Percentiles rank a stretch among this genome's conserved stretches.
Evolutionary conservation across 30 jellyfish, hydroid and myxozoan genomes (phyloP).

Genomic region (Aurelia aurita): DNA sequence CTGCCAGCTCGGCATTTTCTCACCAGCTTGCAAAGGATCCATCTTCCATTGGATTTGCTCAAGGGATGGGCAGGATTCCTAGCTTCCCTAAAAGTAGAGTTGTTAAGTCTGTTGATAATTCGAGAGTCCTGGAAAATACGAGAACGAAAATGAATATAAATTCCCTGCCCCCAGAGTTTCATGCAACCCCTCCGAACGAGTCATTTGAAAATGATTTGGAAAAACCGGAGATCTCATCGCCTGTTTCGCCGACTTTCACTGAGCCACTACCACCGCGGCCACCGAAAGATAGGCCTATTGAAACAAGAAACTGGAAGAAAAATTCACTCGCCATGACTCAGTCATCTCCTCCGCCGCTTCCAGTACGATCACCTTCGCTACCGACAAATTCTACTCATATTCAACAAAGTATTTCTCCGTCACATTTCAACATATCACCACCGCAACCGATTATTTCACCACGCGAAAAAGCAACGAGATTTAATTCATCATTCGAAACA

Average conservation of each 20-base stretch:
- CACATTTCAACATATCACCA: background rate
- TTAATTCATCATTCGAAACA: background rate
- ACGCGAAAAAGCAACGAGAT: slow-evolving; percentile 1
- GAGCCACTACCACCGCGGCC: slow-evolving; percentile 50
- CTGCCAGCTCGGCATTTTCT: slow-evolving; percentile 25
- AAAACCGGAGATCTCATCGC: background rate
- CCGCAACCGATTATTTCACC: slow-evolving; percentile 19
- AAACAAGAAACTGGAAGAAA: background rate
- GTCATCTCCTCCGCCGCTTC: slow-evolving; percentile 58
- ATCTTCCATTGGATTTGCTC: slow-evolving; percentile 1
- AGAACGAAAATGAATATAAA: slow-evolving; percentile 42
- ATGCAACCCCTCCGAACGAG: background rate
- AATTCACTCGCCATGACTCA: background rate
- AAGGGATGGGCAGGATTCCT: slow-evolving; percentile 46
- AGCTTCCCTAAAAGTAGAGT: slow-evolving; percentile 62
- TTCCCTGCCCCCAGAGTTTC: slow-evolving; percentile 69
- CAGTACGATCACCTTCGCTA: slow-evolving; percentile 53
- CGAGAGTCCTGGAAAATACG: slow-evolving; percentile 33
- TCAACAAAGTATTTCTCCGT: background rate
- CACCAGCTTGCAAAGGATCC: slow-evolving; percentile 51
- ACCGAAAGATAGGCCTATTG: slow-evolving; percentile 38
- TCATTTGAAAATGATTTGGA: slow-evolving; percentile 18
- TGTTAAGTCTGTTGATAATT: slow-evolving; percentile 24
- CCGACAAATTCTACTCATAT: background rate
- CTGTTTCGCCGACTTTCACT: slow-evolving; percentile 21